Evolutionary conservation across 2,113 vertebrate genomes (phyloP).

Genomic region (Brachionichthys hirsutus): DNA sequence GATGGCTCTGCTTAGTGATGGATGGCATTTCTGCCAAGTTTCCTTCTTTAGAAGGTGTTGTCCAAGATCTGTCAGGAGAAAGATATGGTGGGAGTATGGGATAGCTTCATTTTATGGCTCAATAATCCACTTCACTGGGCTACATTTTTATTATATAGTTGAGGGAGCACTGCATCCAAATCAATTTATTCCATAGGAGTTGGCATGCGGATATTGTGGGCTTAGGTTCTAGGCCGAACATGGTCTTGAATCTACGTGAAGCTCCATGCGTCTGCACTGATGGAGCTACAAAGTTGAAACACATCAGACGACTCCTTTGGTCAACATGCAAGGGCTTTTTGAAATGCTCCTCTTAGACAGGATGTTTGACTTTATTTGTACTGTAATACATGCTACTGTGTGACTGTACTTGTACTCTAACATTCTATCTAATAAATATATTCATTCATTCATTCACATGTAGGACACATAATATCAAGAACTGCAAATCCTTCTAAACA

Average conservation of each 20-base stretch:
- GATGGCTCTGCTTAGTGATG: constrained; percentile 63
- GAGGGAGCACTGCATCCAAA: constrained; percentile 28
- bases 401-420: too few relatives aligned
- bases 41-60: constrained; percentile 28
- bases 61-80: constrained; percentile 46
- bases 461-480: not conserved
- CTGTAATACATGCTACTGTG: too few relatives aligned
- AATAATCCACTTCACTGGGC: constrained; percentile 52
- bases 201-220: not conserved
- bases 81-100: constrained; percentile 45
- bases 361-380: too few relatives aligned
- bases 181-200: constrained; percentile 4
- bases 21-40: constrained; percentile 48
- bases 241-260: not conserved
- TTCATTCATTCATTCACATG: too few relatives aligned
- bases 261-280: too few relatives aligned
- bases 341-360: too few relatives aligned
- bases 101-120: constrained; percentile 57
- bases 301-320: too few relatives aligned
- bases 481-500: too few relatives aligned
- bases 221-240: constrained; percentile 1
- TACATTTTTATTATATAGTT: constrained; percentile 28
- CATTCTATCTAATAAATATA: too few relatives aligned
- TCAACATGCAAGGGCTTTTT: too few relatives aligned
- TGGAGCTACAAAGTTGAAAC: too few relatives aligned